Evolutionary conservation across 2,797 vertebrate species (phyloP).

Genomic region (Gobionotothen gibberifrons): DNA sequence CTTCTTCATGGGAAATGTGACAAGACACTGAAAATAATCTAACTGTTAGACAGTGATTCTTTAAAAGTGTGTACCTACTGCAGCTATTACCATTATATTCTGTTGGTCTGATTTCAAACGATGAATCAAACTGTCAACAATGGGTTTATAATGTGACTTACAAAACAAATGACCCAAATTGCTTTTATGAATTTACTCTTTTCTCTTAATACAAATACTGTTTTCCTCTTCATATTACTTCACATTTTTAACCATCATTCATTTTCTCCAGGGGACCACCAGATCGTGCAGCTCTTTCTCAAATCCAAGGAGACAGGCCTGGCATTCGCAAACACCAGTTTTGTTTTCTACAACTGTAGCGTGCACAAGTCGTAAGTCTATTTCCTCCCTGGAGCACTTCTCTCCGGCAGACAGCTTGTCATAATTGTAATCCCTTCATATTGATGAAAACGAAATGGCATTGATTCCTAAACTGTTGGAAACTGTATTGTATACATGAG

Average conservation of each 20-base stretch:
- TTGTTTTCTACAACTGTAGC: conserved; percentile 99
- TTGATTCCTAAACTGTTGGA: conserved; percentile 20
- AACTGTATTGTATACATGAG: conserved; percentile 21
- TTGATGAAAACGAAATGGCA: conserved; percentile 2
- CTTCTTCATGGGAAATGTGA: conserved; percentile 38
- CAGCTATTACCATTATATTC: conserved; percentile 14
- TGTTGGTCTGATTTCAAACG: conserved; percentile 15
- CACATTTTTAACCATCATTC: conserved; percentile 9
- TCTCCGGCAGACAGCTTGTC: conserved; percentile 6
- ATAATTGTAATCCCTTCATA: conserved; percentile 1
- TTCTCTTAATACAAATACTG: neutral
- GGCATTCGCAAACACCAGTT: conserved; percentile 97
- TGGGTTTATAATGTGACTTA: neutral
- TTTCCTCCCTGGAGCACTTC: neutral
- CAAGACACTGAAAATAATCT: conserved; percentile 21
- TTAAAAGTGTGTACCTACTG: conserved; percentile 8
- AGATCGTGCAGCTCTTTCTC: conserved; percentile 96
- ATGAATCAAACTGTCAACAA: conserved; percentile 23
- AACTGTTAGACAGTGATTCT: conserved; percentile 15
- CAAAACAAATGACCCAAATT: neutral
- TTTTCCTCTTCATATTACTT: neutral
- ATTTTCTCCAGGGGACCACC: conserved; percentile 90
- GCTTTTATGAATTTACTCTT: conserved; percentile 1
- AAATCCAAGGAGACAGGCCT: conserved; percentile 98
- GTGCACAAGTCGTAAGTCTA: conserved; percentile 95